These are phyloP conservation scores for Lasiurus borealis DNA, from an alignment of 2,113 vertebrate species.

Conservation along the genomic window DNA sequence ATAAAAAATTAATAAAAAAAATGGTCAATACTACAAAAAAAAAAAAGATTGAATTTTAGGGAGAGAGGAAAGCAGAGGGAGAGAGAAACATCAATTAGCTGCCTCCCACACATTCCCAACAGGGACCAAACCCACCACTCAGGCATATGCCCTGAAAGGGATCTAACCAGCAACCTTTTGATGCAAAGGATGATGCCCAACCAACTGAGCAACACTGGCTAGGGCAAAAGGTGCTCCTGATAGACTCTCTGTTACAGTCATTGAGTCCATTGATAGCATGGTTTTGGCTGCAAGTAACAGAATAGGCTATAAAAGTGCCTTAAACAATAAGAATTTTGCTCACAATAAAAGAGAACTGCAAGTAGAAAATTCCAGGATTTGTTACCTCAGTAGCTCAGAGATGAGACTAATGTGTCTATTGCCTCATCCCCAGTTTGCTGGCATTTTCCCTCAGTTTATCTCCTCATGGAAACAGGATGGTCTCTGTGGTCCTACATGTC, in stretches of 20 bases:
- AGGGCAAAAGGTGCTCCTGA: neutral
- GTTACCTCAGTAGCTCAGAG: neutral
- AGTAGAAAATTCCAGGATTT: neutral
- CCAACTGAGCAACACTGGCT: neutral
- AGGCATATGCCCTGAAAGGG: neutral
- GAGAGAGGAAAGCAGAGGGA: neutral
- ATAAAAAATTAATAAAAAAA: too few species aligned
- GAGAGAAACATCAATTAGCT: neutral
- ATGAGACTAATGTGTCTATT: neutral
- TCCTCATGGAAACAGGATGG: neutral
- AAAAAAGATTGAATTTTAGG: neutral
- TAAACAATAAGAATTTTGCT: neutral
- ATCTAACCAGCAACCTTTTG: neutral
- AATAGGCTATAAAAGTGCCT: neutral
- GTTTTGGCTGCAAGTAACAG: neutral
- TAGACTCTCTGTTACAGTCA: neutral
- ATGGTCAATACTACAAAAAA: too few species aligned
- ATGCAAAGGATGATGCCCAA: neutral
- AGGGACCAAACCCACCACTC: neutral
- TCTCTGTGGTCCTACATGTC: neutral
- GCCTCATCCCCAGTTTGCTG: neutral
- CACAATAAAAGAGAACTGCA: neutral
- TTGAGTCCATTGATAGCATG: neutral
- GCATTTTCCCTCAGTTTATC: neutral
- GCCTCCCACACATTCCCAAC: neutral